Percentiles rank a stretch among this genome's conserved stretches.
phyloP scores from a whole-genome alignment of 2,113 vertebrate species.

The Ptychochromis oligacanthus region DNA sequence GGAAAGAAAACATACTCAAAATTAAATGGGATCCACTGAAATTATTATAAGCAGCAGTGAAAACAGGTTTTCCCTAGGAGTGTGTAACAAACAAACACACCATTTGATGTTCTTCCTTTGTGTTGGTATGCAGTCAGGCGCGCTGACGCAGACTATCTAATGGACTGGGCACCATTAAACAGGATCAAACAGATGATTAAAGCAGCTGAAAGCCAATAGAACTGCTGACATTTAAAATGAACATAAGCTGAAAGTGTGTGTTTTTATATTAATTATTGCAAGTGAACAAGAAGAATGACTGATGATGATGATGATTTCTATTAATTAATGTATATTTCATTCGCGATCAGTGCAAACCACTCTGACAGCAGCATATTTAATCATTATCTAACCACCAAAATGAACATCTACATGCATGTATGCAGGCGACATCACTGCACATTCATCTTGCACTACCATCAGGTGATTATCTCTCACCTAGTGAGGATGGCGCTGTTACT shows the following conservation, averaged over 20 bases:
- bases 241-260: background rate
- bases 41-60: background rate
- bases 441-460: conserved; percentile 29
- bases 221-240: background rate
- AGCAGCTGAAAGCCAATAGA: conserved; percentile 19
- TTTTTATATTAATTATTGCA: background rate
- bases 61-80: conserved; percentile 18
- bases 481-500: background rate
- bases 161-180: conserved; percentile 8
- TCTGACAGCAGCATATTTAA: background rate
- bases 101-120: conserved; percentile 23
- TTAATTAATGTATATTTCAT: background rate
- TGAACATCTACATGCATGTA: background rate
- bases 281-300: background rate
- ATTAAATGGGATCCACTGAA: conserved; percentile 33
- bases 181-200: conserved; percentile 32
- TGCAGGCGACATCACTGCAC: conserved; percentile 23
- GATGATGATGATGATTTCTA: background rate
- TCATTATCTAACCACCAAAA: background rate
- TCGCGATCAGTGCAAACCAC: background rate
- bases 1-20: conserved; percentile 40
- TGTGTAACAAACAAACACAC: conserved; percentile 22
- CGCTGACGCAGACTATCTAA: background rate
- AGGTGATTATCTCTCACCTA: conserved; percentile 24
- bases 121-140: conserved; percentile 6